Evolutionary conservation across 2,888 invertebrate species (phyloP), one percentile per base, ranked within the genome.

Genomic region (Eucera pruinosa): DNA sequence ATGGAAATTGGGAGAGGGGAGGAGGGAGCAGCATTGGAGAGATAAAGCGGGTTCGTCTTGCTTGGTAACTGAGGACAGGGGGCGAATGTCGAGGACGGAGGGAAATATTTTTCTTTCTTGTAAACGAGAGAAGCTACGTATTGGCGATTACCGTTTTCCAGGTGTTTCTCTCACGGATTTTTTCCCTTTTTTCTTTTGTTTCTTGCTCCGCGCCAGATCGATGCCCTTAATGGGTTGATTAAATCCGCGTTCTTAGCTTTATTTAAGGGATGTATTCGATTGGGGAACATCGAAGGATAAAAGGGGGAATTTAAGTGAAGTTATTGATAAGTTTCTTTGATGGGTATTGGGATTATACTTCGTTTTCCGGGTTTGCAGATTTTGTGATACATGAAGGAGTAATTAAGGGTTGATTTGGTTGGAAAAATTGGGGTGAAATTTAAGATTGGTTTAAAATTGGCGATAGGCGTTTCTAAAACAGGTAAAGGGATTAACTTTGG

Each of bases 1-100:
- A 58, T 47, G 45, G 79, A 60, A 11, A 39, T 55, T 0, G 62
- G 36, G 1, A 3, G 70, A 57, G 47, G 39, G 50, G 62, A 47
- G 58, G 58, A 43, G 57, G 45, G 62, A 57, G 78, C 52, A 45
- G 45, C n/a, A 60, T 61, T 30, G 41, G 66, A 33, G 61, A 79
- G 81, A 80, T 81, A 73, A 83, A 81, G 73, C 66, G 83, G 77
- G 58, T 72, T 75, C 69, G 81, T 81, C 79, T 80, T 81, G 78
- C 65, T 66, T 69, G 57, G 72, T 81, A 78, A 81, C 78, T 23
- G 78, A 67, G 78, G 82, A 80, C 78, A 75, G 74, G 65, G n/a
- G 73, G 68, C 39, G 74, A 79, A 77, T 33, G 78, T 52, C 77
- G 77, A 36, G 72, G 55, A 62, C 23, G 33, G 72, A 68, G 78